Evolutionary conservation across 2,888 invertebrate genomes (phyloP).

Genomic region (Tetheella fluctuosa): DNA sequence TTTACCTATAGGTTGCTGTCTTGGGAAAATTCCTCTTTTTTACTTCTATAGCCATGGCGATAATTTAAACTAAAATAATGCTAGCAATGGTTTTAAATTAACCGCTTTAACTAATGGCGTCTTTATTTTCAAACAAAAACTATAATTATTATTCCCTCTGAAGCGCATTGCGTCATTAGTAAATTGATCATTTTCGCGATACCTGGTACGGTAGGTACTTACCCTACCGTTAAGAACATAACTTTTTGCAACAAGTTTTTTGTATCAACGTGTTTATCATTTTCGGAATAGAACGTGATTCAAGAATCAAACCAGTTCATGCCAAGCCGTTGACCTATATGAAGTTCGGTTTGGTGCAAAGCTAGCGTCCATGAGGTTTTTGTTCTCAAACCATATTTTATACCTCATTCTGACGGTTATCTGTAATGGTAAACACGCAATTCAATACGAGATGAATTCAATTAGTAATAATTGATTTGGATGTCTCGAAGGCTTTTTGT

Average conservation of each 20-base stretch:
- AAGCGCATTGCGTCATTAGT: constrained; percentile 11
- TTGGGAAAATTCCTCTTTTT: background rate
- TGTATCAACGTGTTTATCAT: constrained; percentile 24
- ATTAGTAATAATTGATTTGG: background rate
- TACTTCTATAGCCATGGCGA: background rate
- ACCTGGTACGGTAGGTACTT: background rate
- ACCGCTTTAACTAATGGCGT: background rate
- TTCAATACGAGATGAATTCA: background rate
- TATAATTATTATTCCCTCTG: background rate
- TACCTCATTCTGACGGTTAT: background rate
- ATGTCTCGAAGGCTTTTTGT: constrained; percentile 8
- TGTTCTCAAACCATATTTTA: constrained; percentile 8
- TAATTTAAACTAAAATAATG: background rate
- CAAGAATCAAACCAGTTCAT: constrained; percentile 58
- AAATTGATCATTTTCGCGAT: constrained; percentile 9
- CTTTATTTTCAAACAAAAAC: background rate
- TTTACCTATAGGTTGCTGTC: background rate
- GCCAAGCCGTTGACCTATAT: constrained; percentile 54
- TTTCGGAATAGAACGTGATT: constrained; percentile 43
- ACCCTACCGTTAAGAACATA: constrained; percentile 8
- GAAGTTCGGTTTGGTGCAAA: constrained; percentile 15
- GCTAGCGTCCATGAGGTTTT: background rate
- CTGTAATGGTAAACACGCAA: background rate
- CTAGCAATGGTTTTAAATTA: background rate
- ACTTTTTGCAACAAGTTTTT: constrained; percentile 16